Evolutionary conservation across 2,888 invertebrate genomes (phyloP).

Genomic region (Cerastis rubricosa): DNA sequence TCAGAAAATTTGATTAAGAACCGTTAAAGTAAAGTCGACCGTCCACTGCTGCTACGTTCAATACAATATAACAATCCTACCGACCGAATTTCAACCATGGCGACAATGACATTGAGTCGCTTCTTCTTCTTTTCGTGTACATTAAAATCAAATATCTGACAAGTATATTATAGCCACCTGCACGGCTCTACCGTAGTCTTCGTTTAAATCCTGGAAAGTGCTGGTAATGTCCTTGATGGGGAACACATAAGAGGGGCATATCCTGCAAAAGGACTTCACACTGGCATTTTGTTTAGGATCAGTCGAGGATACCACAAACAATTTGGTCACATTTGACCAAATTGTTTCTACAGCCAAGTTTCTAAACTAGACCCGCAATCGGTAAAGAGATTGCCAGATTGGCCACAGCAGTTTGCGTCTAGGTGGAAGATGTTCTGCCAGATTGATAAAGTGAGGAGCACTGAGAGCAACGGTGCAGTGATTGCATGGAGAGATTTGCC

Average conservation of each 20-base stretch:
- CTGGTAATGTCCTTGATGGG: neutral
- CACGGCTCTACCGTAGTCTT: neutral
- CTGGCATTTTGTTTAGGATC: neutral
- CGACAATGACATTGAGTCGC: neutral
- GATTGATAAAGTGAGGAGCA: neutral
- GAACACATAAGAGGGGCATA: neutral
- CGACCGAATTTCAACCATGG: neutral
- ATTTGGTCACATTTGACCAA: neutral
- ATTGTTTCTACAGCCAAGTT: neutral
- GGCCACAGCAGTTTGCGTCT: neutral
- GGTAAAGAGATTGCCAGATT: neutral
- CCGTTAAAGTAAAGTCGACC: slow-evolving; percentile 22
- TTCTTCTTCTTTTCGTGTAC: neutral
- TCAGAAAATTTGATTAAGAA: slow-evolving; percentile 52
- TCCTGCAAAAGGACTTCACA: neutral
- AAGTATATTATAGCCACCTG: neutral
- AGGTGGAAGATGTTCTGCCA: neutral
- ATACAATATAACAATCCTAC: neutral
- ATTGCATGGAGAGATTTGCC: neutral
- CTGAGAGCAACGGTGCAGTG: neutral
- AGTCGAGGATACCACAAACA: neutral
- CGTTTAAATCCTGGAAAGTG: neutral
- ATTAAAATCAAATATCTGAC: neutral
- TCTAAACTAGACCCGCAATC: neutral
- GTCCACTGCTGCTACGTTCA: neutral